Evolutionary conservation across 2,113 vertebrate genomes (phyloP), one percentile per base, ranked within the genome.

Genomic region (Thymallus thymallus): DNA sequence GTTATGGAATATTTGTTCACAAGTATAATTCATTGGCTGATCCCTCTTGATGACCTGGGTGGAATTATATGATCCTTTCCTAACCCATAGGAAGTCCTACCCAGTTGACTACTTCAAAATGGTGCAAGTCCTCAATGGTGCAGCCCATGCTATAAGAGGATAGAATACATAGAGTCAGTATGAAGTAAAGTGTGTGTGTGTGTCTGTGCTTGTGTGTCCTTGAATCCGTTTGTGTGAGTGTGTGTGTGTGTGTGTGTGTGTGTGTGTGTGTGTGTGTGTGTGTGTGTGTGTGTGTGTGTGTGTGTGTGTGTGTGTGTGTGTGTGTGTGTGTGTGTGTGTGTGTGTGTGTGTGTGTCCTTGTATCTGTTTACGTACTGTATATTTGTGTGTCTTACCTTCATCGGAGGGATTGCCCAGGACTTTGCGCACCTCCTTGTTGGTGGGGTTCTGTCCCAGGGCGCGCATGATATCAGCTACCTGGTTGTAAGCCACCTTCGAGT

Each of bases 401-500:
- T 94, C 84, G 72, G 88, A 86, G 82, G 97, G 98, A 75, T 92
- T 96, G 70, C 95, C 96, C 80, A 99, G 88, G 65, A 99, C 89
- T 74, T 92, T 94, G 84, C 72, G 91, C 84, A 99, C 84, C 73
- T 99, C 98, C 22, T 96, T 95, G 91, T 99, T 99, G 89, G 98
- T 99, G 71, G 98, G 98, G 90, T 99, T 99, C 92, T 99, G 97
- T 78, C 98, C 98, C 81, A 99, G 94, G 1, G 98, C 97, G 7
- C 98, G 95, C 89, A 99, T 92, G 83, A 99, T 94, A 78, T 98
- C 97, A 0, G 96, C 97, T 41, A 99, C 93, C 91, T 99, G 98
- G 93, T 85, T 93, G 88, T 92, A 94, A 61, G 94, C 93, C 88
- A 99, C 96, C 90, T 98, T 98, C 93, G 70, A 82, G 83, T 99